A percentile compares a stretch with the other conserved stretches of the same genome.
Evolutionary conservation across 2,113 vertebrate species (phyloP).

Genomic region (Stegostoma tigrinum): DNA sequence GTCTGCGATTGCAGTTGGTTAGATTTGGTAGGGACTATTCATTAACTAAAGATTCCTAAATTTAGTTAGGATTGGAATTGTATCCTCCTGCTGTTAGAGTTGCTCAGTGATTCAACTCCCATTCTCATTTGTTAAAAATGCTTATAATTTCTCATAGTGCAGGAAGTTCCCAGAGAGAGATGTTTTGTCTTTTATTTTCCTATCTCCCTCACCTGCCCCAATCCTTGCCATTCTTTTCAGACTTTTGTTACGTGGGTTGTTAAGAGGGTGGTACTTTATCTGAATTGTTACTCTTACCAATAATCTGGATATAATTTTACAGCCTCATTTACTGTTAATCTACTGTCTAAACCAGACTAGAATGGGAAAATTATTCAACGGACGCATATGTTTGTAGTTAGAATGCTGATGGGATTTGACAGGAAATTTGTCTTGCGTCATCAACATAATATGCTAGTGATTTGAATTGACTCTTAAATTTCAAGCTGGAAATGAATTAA

Average conservation of each 20-base stretch:
- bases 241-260: not conserved
- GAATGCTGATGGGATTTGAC: not conserved
- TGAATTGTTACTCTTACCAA: not conserved
- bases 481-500: not conserved
- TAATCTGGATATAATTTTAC: not conserved
- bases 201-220: not conserved
- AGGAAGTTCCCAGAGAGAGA: not conserved
- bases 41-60: not conserved
- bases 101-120: not conserved
- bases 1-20: not conserved
- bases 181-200: not conserved
- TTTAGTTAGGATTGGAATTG: not conserved
- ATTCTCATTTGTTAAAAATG: not conserved
- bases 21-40: not conserved
- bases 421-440: constrained; percentile 25
- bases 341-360: not conserved
- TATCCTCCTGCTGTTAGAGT: not conserved
- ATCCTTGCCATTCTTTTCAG: not conserved
- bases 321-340: not conserved
- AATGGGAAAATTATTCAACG: not conserved
- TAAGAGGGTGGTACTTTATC: not conserved
- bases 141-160: not conserved
- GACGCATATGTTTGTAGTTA: not conserved
- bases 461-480: constrained; percentile 15
- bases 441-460: constrained; percentile 8